These are phyloP conservation scores for Acanthisitta chloris DNA, from an alignment of 2,113 vertebrate species.

Conservation along the genomic window DNA sequence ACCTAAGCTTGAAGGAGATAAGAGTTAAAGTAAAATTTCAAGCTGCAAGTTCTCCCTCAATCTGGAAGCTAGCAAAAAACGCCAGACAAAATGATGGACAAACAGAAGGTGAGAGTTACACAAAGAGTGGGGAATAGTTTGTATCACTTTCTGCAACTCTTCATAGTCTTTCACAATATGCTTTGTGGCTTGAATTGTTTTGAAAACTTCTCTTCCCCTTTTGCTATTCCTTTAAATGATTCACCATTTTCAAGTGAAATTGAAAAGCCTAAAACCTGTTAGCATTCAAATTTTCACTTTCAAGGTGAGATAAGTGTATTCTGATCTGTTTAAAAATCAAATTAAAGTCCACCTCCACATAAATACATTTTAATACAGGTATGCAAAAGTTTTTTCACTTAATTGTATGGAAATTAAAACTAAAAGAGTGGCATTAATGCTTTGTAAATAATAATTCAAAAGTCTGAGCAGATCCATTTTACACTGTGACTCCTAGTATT, in stretches of 20 bases:
- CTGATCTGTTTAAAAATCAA: background rate
- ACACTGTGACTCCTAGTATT: fast-evolving
- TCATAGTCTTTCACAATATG: background rate
- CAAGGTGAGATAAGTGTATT: background rate
- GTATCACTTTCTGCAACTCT: background rate
- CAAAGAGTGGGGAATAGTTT: background rate
- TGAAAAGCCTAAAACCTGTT: background rate
- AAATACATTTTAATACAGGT: background rate
- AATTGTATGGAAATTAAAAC: background rate
- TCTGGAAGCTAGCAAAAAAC: background rate
- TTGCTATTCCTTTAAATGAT: background rate
- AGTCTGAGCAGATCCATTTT: background rate
- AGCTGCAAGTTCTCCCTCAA: background rate
- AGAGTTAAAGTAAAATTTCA: background rate
- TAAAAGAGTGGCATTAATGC: background rate
- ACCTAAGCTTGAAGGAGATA: background rate
- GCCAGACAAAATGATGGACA: background rate
- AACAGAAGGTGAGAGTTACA: background rate
- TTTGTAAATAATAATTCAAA: background rate
- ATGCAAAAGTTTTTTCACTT: background rate
- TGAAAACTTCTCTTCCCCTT: background rate
- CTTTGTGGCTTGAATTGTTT: background rate
- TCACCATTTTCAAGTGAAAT: background rate
- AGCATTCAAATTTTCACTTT: background rate
- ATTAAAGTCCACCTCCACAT: background rate